Evolutionary conservation across 2,888 invertebrate genomes (phyloP).

Genomic region (Nipponacmea schrenckii): DNA sequence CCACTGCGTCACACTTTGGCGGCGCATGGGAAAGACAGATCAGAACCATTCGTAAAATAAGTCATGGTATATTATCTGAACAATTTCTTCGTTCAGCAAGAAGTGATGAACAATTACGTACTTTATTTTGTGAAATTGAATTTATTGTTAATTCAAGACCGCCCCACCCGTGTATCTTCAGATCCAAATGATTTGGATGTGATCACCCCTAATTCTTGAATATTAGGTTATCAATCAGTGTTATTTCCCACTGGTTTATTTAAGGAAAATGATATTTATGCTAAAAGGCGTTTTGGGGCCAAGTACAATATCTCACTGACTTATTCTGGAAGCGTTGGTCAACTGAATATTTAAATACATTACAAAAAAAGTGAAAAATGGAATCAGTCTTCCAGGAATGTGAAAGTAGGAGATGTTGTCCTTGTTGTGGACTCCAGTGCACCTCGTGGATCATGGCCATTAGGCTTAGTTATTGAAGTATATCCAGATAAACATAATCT

Average conservation of each 20-base stretch:
- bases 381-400: not conserved
- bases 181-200: conserved; percentile 22
- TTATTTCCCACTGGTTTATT: too few species aligned
- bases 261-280: too few species aligned
- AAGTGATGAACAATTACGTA: conserved; percentile 27
- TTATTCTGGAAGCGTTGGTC: conserved; percentile 20
- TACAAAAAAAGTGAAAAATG: conserved; percentile 22
- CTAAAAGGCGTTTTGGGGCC: conserved; percentile 10
- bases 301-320: too few species aligned
- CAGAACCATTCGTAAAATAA: too few species aligned
- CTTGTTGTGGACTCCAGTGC: conserved; percentile 7
- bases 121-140: conserved; percentile 34
- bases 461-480: too few species aligned
- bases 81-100: too few species aligned
- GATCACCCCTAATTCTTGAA: conserved; percentile 29
- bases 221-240: conserved; percentile 11
- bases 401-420: conserved; percentile 14
- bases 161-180: too few species aligned
- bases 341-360: conserved; percentile 9
- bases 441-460: too few species aligned
- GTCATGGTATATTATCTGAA: too few species aligned
- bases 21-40: too few species aligned
- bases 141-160: conserved; percentile 31
- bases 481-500: too few species aligned
- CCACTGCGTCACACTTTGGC: too few species aligned